A percentile compares a stretch with the other conserved stretches of the same genome.
Conservation (phyloP, 1,140 invertebrate species). For the Euschistus heros region DNA sequence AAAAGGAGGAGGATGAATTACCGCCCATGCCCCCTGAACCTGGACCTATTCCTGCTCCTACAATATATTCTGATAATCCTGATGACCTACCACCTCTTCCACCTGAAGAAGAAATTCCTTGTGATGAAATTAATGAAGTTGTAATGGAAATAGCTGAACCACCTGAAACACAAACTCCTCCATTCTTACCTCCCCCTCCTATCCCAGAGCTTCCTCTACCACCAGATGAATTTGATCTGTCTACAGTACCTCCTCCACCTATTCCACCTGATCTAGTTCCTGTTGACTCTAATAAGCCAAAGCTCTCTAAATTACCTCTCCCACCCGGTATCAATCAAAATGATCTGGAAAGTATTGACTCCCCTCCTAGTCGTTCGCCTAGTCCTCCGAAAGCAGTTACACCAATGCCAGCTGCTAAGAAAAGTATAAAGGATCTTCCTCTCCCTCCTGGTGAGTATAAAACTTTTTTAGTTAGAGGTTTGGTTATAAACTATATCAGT, state of each 20-base stretch:
- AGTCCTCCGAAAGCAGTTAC: slow-evolving; percentile 39
- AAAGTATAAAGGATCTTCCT: slow-evolving; percentile 73
- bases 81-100: slow-evolving; percentile 1
- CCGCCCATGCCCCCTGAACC: neutral
- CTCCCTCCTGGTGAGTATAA: slow-evolving; percentile 66
- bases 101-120: neutral
- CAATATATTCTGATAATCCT: neutral
- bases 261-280: slow-evolving; percentile 28
- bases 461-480: neutral
- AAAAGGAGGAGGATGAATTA: slow-evolving; percentile 36
- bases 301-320: slow-evolving; percentile 57
- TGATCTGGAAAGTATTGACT: slow-evolving; percentile 62
- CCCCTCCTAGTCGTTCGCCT: slow-evolving; percentile 50
- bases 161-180: slow-evolving; percentile 18
- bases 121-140: slow-evolving; percentile 10
- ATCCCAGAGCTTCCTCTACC: slow-evolving; percentile 28
- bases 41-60: neutral
- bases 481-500: neutral
- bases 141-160: slow-evolving; percentile 4
- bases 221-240: slow-evolving; percentile 28
- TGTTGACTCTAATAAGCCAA: slow-evolving; percentile 33
- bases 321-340: slow-evolving; percentile 73
- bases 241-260: slow-evolving; percentile 33
- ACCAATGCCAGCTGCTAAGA: slow-evolving; percentile 40
- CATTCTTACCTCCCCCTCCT: slow-evolving; percentile 29